Conservation (phyloP, 1,140 invertebrate species). For the Drosophila tropicalis region DNA sequence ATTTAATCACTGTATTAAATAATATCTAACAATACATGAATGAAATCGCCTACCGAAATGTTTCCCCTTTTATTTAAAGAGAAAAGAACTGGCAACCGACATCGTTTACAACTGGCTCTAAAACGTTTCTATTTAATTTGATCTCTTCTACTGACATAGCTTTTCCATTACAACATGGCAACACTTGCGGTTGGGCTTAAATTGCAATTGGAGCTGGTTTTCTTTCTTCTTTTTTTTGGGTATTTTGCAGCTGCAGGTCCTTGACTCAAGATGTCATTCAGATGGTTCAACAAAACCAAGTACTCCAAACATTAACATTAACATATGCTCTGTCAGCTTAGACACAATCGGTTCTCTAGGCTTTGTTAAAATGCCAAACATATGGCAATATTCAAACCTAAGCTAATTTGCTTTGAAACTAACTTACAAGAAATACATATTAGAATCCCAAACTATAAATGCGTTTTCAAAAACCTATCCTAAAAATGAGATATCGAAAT, state of each 20-base stretch:
- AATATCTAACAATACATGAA: background rate
- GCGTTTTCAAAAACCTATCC: no score
- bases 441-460: no score
- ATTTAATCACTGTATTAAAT: conserved; percentile 29
- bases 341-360: no score
- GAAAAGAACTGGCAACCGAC: background rate
- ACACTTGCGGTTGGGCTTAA: no score
- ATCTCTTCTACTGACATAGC: conserved; percentile 42
- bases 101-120: background rate
- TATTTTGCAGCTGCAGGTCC: conserved; percentile 24
- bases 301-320: background rate
- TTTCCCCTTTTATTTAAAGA: background rate
- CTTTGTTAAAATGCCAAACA: background rate
- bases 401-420: background rate
- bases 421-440: no score
- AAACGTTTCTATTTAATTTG: conserved; percentile 31
- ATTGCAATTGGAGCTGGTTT: no score
- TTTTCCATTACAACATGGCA: background rate
- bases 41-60: background rate
- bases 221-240: no score
- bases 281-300: background rate
- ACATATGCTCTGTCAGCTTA: background rate
- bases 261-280: conserved; percentile 24
- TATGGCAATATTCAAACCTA: background rate
- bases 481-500: no score